Percentiles rank a stretch among this genome's conserved stretches.
These are phyloP conservation scores for Coleophora flavipennella DNA, from an alignment of 2,888 invertebrate genomes.

Conservation along the genomic window DNA sequence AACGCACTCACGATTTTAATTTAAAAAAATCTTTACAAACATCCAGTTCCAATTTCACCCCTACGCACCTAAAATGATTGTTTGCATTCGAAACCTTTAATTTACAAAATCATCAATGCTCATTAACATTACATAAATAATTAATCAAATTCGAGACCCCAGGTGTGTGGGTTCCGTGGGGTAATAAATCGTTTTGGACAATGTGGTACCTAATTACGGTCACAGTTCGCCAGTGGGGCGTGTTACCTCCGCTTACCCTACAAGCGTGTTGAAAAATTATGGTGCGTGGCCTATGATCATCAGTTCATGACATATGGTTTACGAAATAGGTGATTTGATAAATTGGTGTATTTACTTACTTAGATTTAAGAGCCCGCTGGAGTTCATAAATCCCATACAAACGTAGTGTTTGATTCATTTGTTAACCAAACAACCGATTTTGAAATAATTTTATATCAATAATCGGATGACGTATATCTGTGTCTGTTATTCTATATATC, in stretches of 20 bases:
- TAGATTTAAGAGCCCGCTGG: too few species aligned
- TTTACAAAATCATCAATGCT: conserved; percentile 32
- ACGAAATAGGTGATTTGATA: neutral
- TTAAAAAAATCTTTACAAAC: too few species aligned
- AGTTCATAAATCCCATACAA: too few species aligned
- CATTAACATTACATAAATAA: conserved; percentile 34
- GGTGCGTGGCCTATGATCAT: neutral
- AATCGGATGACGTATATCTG: too few species aligned
- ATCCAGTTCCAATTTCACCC: too few species aligned
- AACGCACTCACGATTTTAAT: too few species aligned
- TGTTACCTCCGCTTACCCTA: conserved; percentile 1
- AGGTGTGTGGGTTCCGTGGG: conserved; percentile 26
- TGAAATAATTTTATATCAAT: too few species aligned
- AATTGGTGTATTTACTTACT: neutral
- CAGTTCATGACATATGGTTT: neutral
- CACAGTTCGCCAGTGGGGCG: conserved; percentile 7
- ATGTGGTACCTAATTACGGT: conserved; percentile 34
- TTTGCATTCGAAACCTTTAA: conserved; percentile 2
- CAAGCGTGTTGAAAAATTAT: conserved; percentile 8
- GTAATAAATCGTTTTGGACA: conserved; percentile 40
- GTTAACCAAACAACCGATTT: too few species aligned
- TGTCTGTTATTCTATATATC: too few species aligned
- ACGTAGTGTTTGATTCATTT: too few species aligned
- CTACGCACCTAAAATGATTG: too few species aligned
- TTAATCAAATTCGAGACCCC: conserved; percentile 34